These are phyloP conservation scores for Leucophora obtusa DNA, from an alignment of 2,888 invertebrate species.

Conservation along the genomic window DNA sequence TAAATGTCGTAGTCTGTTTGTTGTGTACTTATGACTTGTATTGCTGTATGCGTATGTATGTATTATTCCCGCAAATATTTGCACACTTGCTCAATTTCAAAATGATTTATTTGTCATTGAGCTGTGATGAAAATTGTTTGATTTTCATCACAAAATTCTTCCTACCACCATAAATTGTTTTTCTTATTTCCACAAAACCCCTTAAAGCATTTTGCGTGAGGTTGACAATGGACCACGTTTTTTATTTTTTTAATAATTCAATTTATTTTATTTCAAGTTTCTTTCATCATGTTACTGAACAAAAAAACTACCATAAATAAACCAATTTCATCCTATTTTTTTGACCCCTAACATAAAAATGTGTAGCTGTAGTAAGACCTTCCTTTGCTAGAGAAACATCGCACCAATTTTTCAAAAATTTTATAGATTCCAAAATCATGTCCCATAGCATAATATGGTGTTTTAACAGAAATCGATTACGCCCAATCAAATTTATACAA, in stretches of 20 bases:
- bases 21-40: background rate
- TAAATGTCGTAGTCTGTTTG: constrained; percentile 38
- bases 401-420: too few species aligned
- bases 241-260: too few species aligned
- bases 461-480: constrained; percentile 27
- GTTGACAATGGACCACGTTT: background rate
- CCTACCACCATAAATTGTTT: background rate
- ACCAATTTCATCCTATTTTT: too few species aligned
- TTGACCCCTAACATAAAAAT: too few species aligned
- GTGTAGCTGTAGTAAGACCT: too few species aligned
- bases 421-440: too few species aligned
- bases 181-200: too few species aligned
- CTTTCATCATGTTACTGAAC: too few species aligned
- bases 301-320: too few species aligned
- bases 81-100: constrained; percentile 65
- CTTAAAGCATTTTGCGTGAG: background rate
- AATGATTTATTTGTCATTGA: constrained; percentile 65
- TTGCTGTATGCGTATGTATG: background rate
- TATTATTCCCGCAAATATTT: constrained; percentile 61
- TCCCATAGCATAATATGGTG: background rate
- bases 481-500: constrained; percentile 33
- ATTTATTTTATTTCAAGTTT: too few species aligned
- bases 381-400: too few species aligned
- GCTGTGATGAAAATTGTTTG: constrained; percentile 55
- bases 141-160: constrained; percentile 31